Evolutionary conservation across 2,888 invertebrate genomes (phyloP).

Genomic region (Hesperia comma): DNA sequence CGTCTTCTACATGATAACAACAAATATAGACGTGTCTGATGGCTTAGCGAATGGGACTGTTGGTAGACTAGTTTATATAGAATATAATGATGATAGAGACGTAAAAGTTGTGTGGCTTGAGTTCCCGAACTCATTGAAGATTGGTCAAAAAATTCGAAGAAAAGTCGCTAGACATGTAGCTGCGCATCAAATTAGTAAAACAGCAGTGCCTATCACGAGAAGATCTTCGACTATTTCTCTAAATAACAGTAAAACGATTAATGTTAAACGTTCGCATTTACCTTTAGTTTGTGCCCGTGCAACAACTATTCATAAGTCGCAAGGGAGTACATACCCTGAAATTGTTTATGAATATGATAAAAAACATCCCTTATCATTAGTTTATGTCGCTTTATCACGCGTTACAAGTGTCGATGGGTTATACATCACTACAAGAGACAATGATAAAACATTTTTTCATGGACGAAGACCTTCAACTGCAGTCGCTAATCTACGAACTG

Average conservation of each 20-base stretch:
- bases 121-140: slow-evolving; percentile 38
- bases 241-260: slow-evolving; percentile 14
- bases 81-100: slow-evolving; percentile 40
- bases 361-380: slow-evolving; percentile 34
- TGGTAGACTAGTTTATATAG: slow-evolving; percentile 44
- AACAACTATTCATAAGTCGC: slow-evolving; percentile 46
- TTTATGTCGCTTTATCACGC: slow-evolving; percentile 32
- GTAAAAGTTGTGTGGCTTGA: slow-evolving; percentile 42
- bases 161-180: slow-evolving; percentile 18
- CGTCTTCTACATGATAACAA: slow-evolving; percentile 44
- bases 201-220: background rate
- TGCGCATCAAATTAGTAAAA: too few species aligned
- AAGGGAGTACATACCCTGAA: slow-evolving; percentile 43
- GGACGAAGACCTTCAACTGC: slow-evolving; percentile 12
- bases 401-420: slow-evolving; percentile 36
- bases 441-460: slow-evolving; percentile 32
- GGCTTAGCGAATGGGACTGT: slow-evolving; percentile 46
- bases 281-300: slow-evolving; percentile 35
- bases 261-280: slow-evolving; percentile 13
- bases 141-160: slow-evolving; percentile 24
- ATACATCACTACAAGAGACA: slow-evolving; percentile 13
- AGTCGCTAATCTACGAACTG: background rate
- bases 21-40: slow-evolving; percentile 46
- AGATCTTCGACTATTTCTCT: slow-evolving; percentile 11
- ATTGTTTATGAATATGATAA: slow-evolving; percentile 44